Evolutionary conservation across 2,113 vertebrate species (phyloP).

Genomic region (Chamaea fasciata): DNA sequence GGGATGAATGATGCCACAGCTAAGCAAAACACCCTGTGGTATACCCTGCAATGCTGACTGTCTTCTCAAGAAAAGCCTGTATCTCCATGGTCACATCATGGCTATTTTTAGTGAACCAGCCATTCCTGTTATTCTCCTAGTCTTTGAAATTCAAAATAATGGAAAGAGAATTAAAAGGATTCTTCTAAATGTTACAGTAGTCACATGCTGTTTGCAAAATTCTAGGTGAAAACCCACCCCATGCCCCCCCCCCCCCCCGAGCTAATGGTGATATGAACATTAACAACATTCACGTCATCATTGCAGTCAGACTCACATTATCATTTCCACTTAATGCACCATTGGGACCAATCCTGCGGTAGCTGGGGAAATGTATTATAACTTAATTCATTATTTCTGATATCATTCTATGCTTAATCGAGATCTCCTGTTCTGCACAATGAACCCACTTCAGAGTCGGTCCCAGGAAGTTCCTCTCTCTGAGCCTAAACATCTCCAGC

Average conservation of each 20-base stretch:
- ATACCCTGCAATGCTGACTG: neutral
- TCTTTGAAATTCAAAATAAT: slow-evolving; percentile 16
- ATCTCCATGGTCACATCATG: slow-evolving; percentile 1
- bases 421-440: slow-evolving; percentile 30
- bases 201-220: neutral
- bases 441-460: neutral
- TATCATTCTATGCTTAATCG: neutral
- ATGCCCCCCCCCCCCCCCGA: neutral
- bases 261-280: slow-evolving; percentile 35
- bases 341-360: slow-evolving; percentile 13
- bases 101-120: slow-evolving; percentile 48
- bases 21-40: neutral
- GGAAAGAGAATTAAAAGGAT: neutral
- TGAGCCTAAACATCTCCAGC: neutral
- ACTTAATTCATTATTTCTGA: slow-evolving; percentile 44
- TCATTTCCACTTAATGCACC: slow-evolving; percentile 47
- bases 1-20: neutral
- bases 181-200: slow-evolving; percentile 22
- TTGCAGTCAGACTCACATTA: slow-evolving; percentile 48
- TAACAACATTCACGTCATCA: slow-evolving; percentile 32
- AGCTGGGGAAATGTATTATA: slow-evolving; percentile 7
- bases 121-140: slow-evolving; percentile 1
- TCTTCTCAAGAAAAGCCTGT: neutral
- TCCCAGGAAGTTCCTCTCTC: neutral
- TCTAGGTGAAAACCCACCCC: neutral